Conservation (phyloP, 2,888 invertebrate species). For the Hypselothyrea guttata region DNA sequence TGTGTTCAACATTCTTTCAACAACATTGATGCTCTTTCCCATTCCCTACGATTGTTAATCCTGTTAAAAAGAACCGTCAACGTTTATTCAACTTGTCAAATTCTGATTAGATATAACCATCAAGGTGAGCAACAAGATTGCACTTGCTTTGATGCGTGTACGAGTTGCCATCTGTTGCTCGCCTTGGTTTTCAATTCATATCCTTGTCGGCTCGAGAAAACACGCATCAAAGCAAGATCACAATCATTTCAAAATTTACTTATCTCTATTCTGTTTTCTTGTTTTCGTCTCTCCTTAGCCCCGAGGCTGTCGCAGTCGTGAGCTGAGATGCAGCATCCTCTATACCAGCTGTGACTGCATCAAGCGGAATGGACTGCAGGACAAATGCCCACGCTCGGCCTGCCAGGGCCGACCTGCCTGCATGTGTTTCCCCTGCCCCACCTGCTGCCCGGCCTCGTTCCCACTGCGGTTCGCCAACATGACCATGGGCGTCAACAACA, state of each 20-base stretch:
- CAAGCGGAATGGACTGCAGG: conserved; percentile 85
- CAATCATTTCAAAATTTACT: not conserved
- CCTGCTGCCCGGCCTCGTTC: conserved; percentile 82
- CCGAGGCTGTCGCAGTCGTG: conserved; percentile 83
- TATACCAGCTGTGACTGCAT: conserved; percentile 85
- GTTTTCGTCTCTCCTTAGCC: conserved; percentile 50
- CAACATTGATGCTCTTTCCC: too few species aligned
- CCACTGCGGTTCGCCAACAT: conserved; percentile 76
- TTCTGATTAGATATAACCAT: too few species aligned
- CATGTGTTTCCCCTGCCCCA: conserved; percentile 82
- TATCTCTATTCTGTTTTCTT: not conserved
- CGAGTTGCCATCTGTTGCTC: conserved; percentile 63
- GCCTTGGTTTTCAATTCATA: conserved; percentile 52
- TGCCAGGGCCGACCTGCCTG: conserved; percentile 84
- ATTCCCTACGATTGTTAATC: too few species aligned
- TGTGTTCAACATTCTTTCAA: too few species aligned
- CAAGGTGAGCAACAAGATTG: conserved; percentile 71
- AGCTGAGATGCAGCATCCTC: conserved; percentile 83
- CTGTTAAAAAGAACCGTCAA: too few species aligned
- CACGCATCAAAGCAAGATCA: conserved; percentile 29
- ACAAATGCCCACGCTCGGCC: conserved; percentile 84
- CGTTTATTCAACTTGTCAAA: too few species aligned
- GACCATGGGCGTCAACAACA: conserved; percentile 78
- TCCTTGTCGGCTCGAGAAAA: conserved; percentile 12
- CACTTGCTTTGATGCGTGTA: conserved; percentile 68